These are phyloP conservation scores for Triplophysa dalaica DNA, from an alignment of 2,113 vertebrate genomes.

Conservation along the genomic window DNA sequence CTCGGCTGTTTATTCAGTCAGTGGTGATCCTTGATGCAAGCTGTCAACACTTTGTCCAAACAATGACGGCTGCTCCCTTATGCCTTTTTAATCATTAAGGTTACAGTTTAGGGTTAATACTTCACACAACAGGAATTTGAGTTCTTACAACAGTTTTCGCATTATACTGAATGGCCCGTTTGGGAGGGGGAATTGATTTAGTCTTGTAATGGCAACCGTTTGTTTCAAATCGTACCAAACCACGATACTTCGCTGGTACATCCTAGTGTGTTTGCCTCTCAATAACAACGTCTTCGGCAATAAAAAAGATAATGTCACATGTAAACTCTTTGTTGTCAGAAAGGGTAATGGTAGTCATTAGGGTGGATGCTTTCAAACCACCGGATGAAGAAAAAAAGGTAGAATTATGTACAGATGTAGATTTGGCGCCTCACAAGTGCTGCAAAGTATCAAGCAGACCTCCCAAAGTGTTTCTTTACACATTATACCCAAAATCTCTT, in stretches of 20 bases:
- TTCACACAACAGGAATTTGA: slow-evolving; percentile 5
- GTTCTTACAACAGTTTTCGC: background rate
- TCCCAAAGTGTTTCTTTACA: slow-evolving; percentile 1
- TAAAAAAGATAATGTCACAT: slow-evolving; percentile 35
- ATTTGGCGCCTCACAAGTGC: slow-evolving; percentile 9
- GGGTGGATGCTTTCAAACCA: slow-evolving; percentile 37
- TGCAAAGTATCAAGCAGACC: slow-evolving; percentile 21
- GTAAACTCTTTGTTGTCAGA: slow-evolving; percentile 30
- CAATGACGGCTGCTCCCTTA: slow-evolving; percentile 60
- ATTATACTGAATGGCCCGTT: background rate
- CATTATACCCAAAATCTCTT: background rate
- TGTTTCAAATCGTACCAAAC: background rate
- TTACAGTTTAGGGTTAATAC: slow-evolving; percentile 31
- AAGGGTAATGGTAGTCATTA: slow-evolving; percentile 36
- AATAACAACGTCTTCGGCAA: slow-evolving; percentile 15
- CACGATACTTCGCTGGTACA: background rate
- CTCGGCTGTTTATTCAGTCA: slow-evolving; percentile 68
- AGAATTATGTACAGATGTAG: slow-evolving; percentile 38
- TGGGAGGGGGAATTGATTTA: background rate
- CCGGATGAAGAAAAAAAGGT: slow-evolving; percentile 17
- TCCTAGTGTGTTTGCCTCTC: slow-evolving; percentile 11
- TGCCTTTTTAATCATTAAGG: slow-evolving; percentile 68
- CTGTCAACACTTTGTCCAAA: slow-evolving; percentile 74
- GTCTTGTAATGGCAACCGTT: slow-evolving; percentile 18
- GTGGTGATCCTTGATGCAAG: slow-evolving; percentile 74